Conservation (phyloP, 2,797 vertebrate species). For the Acomys russatus region DNA sequence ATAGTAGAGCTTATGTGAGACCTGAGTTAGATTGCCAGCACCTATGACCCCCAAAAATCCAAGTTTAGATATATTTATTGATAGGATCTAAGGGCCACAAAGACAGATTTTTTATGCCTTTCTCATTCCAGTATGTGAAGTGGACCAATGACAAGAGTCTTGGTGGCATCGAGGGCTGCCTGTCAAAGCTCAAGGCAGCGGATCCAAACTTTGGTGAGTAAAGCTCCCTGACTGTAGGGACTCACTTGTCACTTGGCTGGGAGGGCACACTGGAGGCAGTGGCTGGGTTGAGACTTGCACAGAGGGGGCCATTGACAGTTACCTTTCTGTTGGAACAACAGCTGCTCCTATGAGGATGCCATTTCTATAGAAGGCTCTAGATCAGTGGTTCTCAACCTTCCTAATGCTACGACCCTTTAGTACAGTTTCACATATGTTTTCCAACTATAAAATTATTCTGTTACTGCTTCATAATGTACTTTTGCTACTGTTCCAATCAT, state of each 20-base stretch:
- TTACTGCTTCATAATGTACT: not conserved
- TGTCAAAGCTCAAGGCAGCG: slow-evolving; percentile 91
- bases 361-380: not conserved
- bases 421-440: not conserved
- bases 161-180: slow-evolving; percentile 94
- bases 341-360: not conserved
- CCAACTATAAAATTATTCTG: not conserved
- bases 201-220: slow-evolving; percentile 96
- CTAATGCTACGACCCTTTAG: not conserved
- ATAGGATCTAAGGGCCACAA: fast-evolving
- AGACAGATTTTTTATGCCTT: not conserved
- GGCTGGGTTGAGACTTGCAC: fast-evolving
- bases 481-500: not conserved
- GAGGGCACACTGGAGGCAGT: not conserved
- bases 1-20: not conserved
- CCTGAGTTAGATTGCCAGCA: not conserved
- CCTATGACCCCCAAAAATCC: not conserved
- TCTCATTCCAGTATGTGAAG: slow-evolving; percentile 86
- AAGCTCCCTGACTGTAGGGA: not conserved
- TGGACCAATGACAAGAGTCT: slow-evolving; percentile 94
- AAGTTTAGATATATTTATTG: not conserved
- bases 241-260: not conserved
- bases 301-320: not conserved
- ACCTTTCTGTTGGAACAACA: fast-evolving
- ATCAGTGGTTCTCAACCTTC: not conserved